phyloP scores from a whole-genome alignment of 2,888 invertebrate species.

The Bellardia bayeri region DNA sequence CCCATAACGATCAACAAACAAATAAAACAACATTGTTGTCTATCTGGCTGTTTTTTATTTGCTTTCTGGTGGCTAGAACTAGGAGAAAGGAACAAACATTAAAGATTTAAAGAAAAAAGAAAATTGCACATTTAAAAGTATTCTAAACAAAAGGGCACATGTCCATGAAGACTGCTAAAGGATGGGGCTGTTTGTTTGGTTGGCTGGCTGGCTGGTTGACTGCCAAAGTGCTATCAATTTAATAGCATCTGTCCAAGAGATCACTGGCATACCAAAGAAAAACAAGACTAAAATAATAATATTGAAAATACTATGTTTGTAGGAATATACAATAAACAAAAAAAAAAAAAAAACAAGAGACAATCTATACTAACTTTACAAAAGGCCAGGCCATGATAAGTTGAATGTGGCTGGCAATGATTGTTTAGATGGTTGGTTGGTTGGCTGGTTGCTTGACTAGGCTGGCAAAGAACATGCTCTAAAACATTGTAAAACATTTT shows the following conservation, averaged over 20 bases:
- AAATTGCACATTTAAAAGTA: constrained; percentile 62
- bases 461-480: constrained; percentile 71
- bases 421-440: neutral
- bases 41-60: constrained; percentile 35
- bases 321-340: no score
- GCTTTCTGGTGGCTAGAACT: neutral
- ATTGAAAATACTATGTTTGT: constrained; percentile 40
- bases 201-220: constrained; percentile 44
- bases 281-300: constrained; percentile 30
- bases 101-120: constrained; percentile 7
- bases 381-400: constrained; percentile 64
- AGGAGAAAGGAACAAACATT: constrained; percentile 34
- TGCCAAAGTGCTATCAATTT: constrained; percentile 80
- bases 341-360: constrained; percentile 40
- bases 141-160: constrained; percentile 73
- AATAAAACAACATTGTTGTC: constrained; percentile 63
- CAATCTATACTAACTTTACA: constrained; percentile 55
- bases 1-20: constrained; percentile 61
- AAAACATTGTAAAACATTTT: constrained; percentile 72
- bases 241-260: constrained; percentile 82
- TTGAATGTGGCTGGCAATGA: constrained; percentile 37
- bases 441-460: constrained; percentile 17
- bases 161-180: constrained; percentile 45
- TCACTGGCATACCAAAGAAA: constrained; percentile 50
- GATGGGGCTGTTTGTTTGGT: constrained; percentile 43